phyloP scores from a whole-genome alignment of 2,797 vertebrate species.

The Melanitta fusca region DNA sequence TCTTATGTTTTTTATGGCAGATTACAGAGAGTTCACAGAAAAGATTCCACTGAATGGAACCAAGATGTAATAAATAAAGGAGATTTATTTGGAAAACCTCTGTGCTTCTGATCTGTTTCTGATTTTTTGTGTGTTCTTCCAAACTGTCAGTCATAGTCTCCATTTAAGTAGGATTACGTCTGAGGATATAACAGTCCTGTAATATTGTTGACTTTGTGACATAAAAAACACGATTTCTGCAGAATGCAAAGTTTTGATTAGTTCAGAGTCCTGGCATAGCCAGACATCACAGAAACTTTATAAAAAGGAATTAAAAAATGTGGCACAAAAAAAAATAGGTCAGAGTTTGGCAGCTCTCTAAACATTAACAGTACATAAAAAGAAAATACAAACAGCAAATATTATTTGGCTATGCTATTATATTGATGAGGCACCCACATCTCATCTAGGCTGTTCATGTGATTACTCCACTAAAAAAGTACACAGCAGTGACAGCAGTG shows the following conservation, averaged over 20 bases:
- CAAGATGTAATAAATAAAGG: neutral
- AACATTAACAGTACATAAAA: neutral
- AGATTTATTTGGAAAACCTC: neutral
- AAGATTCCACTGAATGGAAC: neutral
- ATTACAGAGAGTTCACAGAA: neutral
- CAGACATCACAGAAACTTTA: neutral
- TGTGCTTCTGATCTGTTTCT: neutral
- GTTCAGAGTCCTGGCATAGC: neutral
- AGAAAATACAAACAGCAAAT: neutral
- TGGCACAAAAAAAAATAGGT: neutral
- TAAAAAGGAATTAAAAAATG: neutral
- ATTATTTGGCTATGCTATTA: neutral
- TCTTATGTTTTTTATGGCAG: neutral
- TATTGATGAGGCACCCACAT: neutral
- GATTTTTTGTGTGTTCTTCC: neutral
- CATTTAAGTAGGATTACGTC: neutral
- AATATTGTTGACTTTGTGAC: neutral
- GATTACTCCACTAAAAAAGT: neutral
- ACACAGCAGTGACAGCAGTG: neutral
- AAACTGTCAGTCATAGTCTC: neutral
- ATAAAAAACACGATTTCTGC: neutral
- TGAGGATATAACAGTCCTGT: neutral
- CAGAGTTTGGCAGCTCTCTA: neutral
- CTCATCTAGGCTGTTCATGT: neutral
- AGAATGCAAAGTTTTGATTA: neutral